Evolutionary conservation across 2,888 invertebrate genomes (phyloP), one percentile per base, ranked within the genome.

Genomic region (Meiosimyza decipiens): DNA sequence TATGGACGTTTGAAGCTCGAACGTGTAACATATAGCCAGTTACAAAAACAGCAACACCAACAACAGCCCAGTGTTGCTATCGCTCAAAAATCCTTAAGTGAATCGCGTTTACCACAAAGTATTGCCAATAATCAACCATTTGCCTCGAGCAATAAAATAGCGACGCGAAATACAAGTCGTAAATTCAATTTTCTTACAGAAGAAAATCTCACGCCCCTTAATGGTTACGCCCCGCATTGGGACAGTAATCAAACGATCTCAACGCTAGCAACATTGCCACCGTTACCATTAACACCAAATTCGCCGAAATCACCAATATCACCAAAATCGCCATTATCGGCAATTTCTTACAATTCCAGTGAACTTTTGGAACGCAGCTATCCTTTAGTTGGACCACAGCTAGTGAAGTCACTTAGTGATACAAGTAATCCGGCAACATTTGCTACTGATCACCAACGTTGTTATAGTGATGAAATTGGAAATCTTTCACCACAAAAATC

Each of bases 1-100:
- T 79, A 81, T 64, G 85, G 83, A 0, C 81, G 83, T 49, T 77
- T 85, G 4, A 84, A 82, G 51, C 78, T 75, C 40, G 65, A 78
- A n/a, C 74, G 73, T 40, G 71, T 22, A 57, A 59, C 66, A 22
- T 7, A 47, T 12, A 13, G n/a, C 40, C 40, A 40, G 1, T 40
- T 28, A 3, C 52, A 28, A 4, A 12, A 6, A 5, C n/a, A 54
- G 15, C 65, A 22, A 18, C 50, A 52, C 16, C 51, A 47, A 22
- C 49, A 49, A 22, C 49, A 49, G 54, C 49, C 22, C 57, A 52
- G 40, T 74, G 22, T 72, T 72, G 69, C 12, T 74, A 40, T 72
- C 73, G 73, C 57, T 4, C 64, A 71, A 22, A 75, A 73, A 62
- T 77, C 78, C 9, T 63, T 73, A 3, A 80, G 80, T 75, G 80